Evolutionary conservation across 92 coral and sea anemone species (phyloP).

Genomic region (Meandrina meandrites): DNA sequence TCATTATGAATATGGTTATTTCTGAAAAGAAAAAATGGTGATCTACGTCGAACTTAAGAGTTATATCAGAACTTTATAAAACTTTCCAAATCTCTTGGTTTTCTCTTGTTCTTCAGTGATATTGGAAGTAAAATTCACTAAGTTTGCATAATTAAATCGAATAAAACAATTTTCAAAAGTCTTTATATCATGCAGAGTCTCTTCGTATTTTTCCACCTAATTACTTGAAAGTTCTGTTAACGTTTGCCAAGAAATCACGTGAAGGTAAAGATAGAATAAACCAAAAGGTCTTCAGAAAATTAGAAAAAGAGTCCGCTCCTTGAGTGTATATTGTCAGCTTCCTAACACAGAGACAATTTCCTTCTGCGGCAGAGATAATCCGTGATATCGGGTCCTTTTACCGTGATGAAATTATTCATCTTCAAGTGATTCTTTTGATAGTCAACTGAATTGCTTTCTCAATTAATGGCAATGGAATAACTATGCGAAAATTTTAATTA

Average conservation of each 20-base stretch:
- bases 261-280: neutral
- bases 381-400: neutral
- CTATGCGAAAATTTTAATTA: neutral
- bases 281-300: neutral
- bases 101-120: neutral
- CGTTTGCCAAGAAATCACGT: too few species aligned
- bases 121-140: neutral
- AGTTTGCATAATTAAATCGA: too few species aligned
- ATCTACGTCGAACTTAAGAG: neutral
- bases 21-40: neutral
- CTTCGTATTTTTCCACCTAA: too few species aligned
- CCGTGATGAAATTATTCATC: neutral
- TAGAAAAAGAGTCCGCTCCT: neutral
- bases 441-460: neutral
- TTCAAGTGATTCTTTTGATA: neutral
- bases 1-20: neutral
- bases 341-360: neutral
- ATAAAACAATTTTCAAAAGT: too few species aligned
- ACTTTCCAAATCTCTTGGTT: neutral
- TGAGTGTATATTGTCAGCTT: neutral
- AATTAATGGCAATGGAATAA: neutral
- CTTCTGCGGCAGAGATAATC: neutral
- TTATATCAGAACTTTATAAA: neutral
- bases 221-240: too few species aligned
- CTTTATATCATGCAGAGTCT: too few species aligned